A percentile compares a stretch with the other conserved stretches of the same genome.
Conservation (phyloP, 2,113 vertebrate genomes). For the Channa maculata region DNA sequence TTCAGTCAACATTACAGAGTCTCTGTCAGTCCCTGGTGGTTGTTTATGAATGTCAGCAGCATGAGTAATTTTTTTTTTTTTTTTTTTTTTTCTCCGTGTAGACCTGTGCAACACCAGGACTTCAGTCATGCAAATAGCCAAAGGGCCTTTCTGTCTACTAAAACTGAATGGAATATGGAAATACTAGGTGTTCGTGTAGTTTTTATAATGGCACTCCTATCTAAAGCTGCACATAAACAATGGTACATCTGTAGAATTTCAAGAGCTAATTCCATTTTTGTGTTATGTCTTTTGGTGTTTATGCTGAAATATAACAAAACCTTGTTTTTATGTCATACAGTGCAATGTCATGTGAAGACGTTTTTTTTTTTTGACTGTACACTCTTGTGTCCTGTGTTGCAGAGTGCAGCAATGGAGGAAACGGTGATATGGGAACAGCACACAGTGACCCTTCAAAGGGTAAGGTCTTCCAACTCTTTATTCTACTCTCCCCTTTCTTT, state of each 20-base stretch:
- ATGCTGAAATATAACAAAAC: too few relatives aligned
- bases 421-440: conserved; percentile 99
- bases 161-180: conserved; percentile 24
- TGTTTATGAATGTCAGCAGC: conserved; percentile 53
- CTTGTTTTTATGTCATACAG: too few relatives aligned
- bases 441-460: conserved; percentile 99
- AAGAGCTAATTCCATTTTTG: not conserved
- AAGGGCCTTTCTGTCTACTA: conserved; percentile 3
- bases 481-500: conserved; percentile 33
- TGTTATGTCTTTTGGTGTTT: too few relatives aligned
- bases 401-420: conserved; percentile 99
- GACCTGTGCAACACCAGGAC: conserved; percentile 23
- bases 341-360: too few relatives aligned
- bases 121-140: conserved; percentile 45
- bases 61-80: conserved; percentile 42
- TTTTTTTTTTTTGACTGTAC: not conserved
- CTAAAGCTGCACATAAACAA: not conserved
- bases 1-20: conserved; percentile 41
- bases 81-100: conserved; percentile 15
- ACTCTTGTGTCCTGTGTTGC: conserved; percentile 60
- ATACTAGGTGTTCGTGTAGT: not conserved
- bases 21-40: conserved; percentile 24
- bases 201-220: not conserved
- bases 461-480: conserved; percentile 80
- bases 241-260: not conserved